Percentiles rank a stretch among this genome's conserved stretches.
Evolutionary conservation across 2,797 vertebrate species (phyloP).

Genomic region (Syndactyla subalaris): DNA sequence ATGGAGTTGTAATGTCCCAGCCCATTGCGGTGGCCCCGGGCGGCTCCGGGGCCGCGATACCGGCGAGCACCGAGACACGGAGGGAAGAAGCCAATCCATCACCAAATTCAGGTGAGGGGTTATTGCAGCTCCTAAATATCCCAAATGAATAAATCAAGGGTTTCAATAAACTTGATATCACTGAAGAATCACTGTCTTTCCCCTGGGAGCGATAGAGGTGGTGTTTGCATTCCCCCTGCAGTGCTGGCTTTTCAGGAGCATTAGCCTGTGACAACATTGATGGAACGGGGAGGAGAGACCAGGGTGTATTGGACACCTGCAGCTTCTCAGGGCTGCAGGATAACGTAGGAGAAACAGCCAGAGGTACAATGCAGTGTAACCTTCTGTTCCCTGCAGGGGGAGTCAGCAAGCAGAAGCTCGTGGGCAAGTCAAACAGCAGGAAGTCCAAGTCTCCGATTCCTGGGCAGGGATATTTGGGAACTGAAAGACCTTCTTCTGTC

Average conservation of each 20-base stretch:
- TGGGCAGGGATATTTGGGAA: conserved; percentile 88
- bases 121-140: background rate
- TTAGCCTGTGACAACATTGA: background rate
- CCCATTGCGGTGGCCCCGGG: conserved; percentile 72
- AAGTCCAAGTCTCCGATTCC: conserved; percentile 96
- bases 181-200: background rate
- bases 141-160: background rate
- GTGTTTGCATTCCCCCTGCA: background rate
- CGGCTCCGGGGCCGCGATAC: conserved; percentile 63
- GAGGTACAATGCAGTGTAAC: background rate
- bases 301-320: background rate
- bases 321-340: background rate
- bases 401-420: conserved; percentile 89
- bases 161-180: background rate
- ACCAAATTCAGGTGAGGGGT: conserved; percentile 87
- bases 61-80: conserved; percentile 78
- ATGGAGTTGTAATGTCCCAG: conserved; percentile 79
- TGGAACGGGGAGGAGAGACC: background rate
- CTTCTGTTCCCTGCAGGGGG: conserved; percentile 77
- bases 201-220: background rate
- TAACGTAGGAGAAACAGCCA: background rate
- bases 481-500: conserved; percentile 93
- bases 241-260: background rate
- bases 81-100: conserved; percentile 92
- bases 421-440: conserved; percentile 87